phyloP scores from a whole-genome alignment of 2,113 vertebrate genomes.

The Crocuta crocuta region DNA sequence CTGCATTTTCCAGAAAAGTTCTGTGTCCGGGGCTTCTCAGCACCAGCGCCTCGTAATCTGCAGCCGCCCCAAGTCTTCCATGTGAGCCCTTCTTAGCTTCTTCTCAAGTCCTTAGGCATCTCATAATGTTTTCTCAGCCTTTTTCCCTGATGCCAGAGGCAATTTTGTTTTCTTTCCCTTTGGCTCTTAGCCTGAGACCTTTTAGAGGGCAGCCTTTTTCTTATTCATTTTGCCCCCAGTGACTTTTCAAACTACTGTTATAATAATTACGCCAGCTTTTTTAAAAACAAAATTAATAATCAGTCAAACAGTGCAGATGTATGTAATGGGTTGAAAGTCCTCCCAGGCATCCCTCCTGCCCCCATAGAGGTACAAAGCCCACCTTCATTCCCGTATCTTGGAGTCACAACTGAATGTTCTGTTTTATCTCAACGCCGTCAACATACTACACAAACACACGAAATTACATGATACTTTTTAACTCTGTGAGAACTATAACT shows the following conservation, averaged over 20 bases:
- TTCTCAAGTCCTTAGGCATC: background rate
- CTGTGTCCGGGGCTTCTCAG: background rate
- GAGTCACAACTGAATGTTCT: background rate
- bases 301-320: background rate
- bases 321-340: background rate
- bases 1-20: background rate
- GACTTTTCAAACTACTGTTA: conserved; percentile 8
- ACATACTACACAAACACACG: background rate
- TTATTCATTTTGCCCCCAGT: background rate
- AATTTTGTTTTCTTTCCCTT: background rate
- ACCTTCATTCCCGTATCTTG: background rate
- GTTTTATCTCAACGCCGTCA: background rate
- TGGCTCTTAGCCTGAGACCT: background rate
- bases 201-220: background rate
- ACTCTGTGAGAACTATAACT: background rate
- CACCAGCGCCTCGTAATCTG: background rate
- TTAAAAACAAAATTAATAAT: background rate
- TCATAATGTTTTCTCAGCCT: background rate
- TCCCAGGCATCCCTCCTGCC: background rate
- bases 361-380: background rate
- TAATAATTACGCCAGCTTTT: background rate
- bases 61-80: background rate
- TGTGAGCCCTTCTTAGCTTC: background rate
- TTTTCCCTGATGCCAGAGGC: background rate
- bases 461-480: background rate